Conservation (phyloP, 1,140 invertebrate genomes). For the Muscidifurax raptorellus region DNA sequence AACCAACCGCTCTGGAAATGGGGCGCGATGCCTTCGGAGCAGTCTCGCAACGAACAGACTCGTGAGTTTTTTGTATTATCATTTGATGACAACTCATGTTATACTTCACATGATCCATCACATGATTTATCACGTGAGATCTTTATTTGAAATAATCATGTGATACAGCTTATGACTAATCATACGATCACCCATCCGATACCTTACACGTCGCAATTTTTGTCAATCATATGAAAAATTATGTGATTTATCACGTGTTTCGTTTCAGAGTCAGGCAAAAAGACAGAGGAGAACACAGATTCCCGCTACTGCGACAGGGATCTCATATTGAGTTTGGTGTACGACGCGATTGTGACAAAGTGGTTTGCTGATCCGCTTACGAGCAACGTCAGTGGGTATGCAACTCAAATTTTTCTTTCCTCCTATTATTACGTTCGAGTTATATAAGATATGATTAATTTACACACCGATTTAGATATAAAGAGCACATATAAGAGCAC, state of each 20-base stretch:
- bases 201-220: too few species aligned
- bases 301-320: slow-evolving; percentile 86
- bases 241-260: too few species aligned
- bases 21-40: slow-evolving; percentile 39
- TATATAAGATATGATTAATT: slow-evolving; percentile 25
- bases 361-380: slow-evolving; percentile 86
- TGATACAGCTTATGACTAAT: too few species aligned
- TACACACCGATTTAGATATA: slow-evolving; percentile 23
- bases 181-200: too few species aligned
- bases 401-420: slow-evolving; percentile 61
- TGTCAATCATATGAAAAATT: too few species aligned
- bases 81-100: too few species aligned
- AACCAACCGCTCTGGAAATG: slow-evolving; percentile 74
- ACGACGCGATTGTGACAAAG: slow-evolving; percentile 90
- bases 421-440: not conserved
- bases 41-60: slow-evolving; percentile 36
- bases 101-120: too few species aligned
- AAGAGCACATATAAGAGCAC: not conserved
- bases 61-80: slow-evolving; percentile 33
- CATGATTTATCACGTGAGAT: too few species aligned
- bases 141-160: too few species aligned
- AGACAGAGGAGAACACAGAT: slow-evolving; percentile 75
- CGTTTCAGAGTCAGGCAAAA: slow-evolving; percentile 73
- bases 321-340: slow-evolving; percentile 88
- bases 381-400: slow-evolving; percentile 82